These are phyloP conservation scores for Ancistrus triradiatus DNA, from an alignment of 2,113 vertebrate species.

Conservation along the genomic window DNA sequence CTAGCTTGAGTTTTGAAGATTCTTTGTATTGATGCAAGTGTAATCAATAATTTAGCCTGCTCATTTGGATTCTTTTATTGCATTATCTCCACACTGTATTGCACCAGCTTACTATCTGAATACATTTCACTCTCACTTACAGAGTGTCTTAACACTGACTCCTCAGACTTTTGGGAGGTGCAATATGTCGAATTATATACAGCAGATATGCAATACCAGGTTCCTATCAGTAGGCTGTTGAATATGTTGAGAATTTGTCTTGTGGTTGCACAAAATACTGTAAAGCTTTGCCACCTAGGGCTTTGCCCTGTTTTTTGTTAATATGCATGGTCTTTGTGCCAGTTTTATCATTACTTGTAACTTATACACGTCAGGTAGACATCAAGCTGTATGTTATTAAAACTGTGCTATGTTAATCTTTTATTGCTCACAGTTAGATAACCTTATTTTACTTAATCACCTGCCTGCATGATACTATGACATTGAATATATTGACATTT, in stretches of 20 bases:
- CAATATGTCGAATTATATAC: background rate
- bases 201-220: background rate
- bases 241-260: background rate
- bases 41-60: constrained; percentile 62
- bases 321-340: too few species aligned
- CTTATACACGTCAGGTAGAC: too few species aligned
- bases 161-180: background rate
- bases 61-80: constrained; percentile 13
- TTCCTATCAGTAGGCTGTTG: background rate
- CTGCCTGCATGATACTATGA: too few species aligned
- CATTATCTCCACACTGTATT: background rate
- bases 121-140: constrained; percentile 18
- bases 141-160: background rate
- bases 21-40: constrained; percentile 42
- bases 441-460: too few species aligned
- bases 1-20: constrained; percentile 51
- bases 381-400: too few species aligned
- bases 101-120: background rate
- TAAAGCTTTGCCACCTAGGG: too few species aligned
- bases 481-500: too few species aligned
- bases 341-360: too few species aligned
- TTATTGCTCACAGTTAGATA: too few species aligned
- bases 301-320: too few species aligned
- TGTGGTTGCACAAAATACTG: background rate
- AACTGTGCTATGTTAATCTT: too few species aligned